phyloP scores from a whole-genome alignment of 2,113 vertebrate genomes.

The Antechinus stuartii region DNA sequence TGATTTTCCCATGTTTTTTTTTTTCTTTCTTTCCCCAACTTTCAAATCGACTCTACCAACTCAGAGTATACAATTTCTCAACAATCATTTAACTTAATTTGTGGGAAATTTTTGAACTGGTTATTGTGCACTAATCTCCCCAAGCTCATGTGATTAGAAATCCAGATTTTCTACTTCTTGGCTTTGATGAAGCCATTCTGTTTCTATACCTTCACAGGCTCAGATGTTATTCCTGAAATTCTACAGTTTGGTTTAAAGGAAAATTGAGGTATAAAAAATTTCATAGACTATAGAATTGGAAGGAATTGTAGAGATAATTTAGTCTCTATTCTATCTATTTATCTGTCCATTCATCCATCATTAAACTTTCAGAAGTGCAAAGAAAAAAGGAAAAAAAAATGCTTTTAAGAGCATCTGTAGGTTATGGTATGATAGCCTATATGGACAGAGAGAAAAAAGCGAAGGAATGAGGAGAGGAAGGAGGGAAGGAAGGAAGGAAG shows the following conservation, averaged over 20 bases:
- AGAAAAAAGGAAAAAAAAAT: too few relatives aligned
- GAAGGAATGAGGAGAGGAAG: too few relatives aligned
- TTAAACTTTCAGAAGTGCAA: too few relatives aligned
- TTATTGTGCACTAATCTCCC: not conserved
- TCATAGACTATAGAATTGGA: not conserved
- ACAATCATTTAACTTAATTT: conserved; percentile 42
- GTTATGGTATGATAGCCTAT: too few relatives aligned
- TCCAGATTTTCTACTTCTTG: not conserved
- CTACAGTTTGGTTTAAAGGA: not conserved
- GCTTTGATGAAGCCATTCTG: not conserved
- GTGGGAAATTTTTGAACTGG: not conserved
- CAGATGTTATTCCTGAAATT: conserved; percentile 16
- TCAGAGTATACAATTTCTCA: conserved; percentile 44
- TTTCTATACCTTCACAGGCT: not conserved
- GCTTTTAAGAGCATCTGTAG: too few relatives aligned
- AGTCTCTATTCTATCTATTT: not conserved
- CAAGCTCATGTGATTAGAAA: not conserved
- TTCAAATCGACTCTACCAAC: conserved; percentile 54
- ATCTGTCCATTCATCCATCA: too few relatives aligned
- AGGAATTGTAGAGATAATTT: not conserved
- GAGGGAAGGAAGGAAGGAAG: too few relatives aligned
- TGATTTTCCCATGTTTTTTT: not conserved
- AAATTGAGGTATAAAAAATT: not conserved
- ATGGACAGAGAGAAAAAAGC: too few relatives aligned
- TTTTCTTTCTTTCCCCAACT: conserved; percentile 52